These are phyloP conservation scores for Pachycephala philippinensis DNA, from an alignment of 2,113 vertebrate genomes.

Conservation along the genomic window DNA sequence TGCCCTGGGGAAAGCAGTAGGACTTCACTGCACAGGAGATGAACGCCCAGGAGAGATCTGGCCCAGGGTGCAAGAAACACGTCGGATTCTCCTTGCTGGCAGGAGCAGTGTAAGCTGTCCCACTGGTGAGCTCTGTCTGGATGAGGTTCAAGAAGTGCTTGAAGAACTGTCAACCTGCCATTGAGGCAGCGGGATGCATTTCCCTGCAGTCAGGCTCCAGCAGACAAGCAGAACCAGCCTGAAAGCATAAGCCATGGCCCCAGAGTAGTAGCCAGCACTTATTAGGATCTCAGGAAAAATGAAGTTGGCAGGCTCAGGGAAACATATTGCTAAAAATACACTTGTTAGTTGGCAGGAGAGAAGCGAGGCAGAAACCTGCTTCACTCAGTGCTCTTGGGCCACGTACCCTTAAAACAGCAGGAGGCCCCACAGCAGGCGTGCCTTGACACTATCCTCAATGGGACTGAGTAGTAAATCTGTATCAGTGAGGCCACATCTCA, in stretches of 20 bases:
- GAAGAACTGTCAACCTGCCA: neutral
- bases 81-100: rapidly evolving
- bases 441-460: neutral
- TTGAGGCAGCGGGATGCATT: neutral
- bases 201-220: neutral
- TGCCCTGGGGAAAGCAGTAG: neutral
- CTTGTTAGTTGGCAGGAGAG: neutral
- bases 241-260: neutral
- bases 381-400: neutral
- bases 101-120: neutral
- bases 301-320: neutral
- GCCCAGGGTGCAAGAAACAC: neutral
- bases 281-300: neutral
- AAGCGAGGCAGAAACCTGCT: neutral
- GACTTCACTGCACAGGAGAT: neutral
- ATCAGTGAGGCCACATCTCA: neutral
- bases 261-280: neutral
- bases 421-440: neutral
- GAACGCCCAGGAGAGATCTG: neutral
- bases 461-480: neutral
- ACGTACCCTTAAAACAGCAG: neutral
- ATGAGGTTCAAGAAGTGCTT: neutral
- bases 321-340: neutral
- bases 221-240: neutral
- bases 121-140: neutral